Evolutionary conservation across 2,888 invertebrate species (phyloP), one percentile per base, ranked within the genome.

Genomic region (Eupeodes latifasciatus): DNA sequence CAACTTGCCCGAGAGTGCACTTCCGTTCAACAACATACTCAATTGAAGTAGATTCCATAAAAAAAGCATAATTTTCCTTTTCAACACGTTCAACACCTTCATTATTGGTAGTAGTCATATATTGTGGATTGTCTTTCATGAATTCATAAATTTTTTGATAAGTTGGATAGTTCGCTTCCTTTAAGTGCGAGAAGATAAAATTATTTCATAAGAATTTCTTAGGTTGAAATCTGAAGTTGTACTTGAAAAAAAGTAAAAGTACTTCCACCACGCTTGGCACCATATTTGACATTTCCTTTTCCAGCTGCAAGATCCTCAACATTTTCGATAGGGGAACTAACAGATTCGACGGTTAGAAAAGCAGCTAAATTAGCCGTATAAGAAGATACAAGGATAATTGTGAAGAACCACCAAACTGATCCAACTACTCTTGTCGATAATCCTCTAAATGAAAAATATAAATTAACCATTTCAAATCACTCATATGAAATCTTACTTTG

Each of bases 341-440:
- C 94, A 0, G 96, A 95, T 92, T 98, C 98, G 0, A 98, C 96
- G 0, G 98, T 98, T 11, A 98, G 94, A 92, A 98, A 98, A 2
- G 98, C 98, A 53, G 98, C 98, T 89, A 98, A 94, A 93, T 98
- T 98, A 9, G 98, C 98, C 0, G 98, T 98, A 92, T 98, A 98
- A 0, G 98, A 97, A 0, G 96, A 95, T 0, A 97, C 94, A 83
- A 94, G 89, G 91, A 98, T 98, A 61, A 98, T 94, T 0, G 97
- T 97, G 92, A 98, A 98, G 92, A 98, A 98, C 96, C 97, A 98
- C 98, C 97, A 97, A 91, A 96, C 96, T 81, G 97, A 96, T 5
- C 97, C 98, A 12, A 98, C 96, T 94, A 98, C 96, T 85, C 98
- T 95, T 0, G 98, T 98, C 0, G 98, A 98, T 16, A 96, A 96